These are phyloP conservation scores for Helicolenus hilgendorfi DNA, from an alignment of 2,797 vertebrate genomes.

Conservation along the genomic window DNA sequence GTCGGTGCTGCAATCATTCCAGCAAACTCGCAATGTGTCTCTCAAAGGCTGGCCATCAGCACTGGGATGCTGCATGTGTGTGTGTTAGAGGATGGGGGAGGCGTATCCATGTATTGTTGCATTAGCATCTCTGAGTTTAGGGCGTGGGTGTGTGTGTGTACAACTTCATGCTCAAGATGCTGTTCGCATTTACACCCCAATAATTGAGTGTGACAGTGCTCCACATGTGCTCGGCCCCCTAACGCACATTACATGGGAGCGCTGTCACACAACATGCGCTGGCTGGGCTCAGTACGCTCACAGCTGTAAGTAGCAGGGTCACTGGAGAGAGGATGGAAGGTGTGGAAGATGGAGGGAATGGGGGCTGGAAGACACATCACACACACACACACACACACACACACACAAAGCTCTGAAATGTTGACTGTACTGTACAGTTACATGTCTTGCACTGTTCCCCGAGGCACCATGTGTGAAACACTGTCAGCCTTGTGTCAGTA, in stretches of 20 bases:
- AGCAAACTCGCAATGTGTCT: slow-evolving; percentile 20
- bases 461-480: neutral
- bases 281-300: neutral
- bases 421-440: neutral
- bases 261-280: slow-evolving; percentile 22
- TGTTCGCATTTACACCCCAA: slow-evolving; percentile 41
- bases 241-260: slow-evolving; percentile 10
- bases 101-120: neutral
- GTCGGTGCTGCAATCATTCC: slow-evolving; percentile 32
- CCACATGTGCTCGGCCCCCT: slow-evolving; percentile 20
- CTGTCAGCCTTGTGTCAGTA: neutral
- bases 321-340: neutral
- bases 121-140: slow-evolving; percentile 29
- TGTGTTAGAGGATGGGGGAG: neutral
- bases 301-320: slow-evolving; percentile 28
- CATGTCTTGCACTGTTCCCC: neutral
- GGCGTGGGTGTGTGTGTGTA: slow-evolving; percentile 7
- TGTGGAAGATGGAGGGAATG: neutral
- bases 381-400: neutral
- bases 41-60: slow-evolving; percentile 6
- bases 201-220: slow-evolving; percentile 60
- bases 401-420: neutral
- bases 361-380: neutral
- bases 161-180: slow-evolving; percentile 1
- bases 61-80: neutral